Evolutionary conservation across 2,888 invertebrate genomes (phyloP).

Genomic region (Amphipoea oculea): DNA sequence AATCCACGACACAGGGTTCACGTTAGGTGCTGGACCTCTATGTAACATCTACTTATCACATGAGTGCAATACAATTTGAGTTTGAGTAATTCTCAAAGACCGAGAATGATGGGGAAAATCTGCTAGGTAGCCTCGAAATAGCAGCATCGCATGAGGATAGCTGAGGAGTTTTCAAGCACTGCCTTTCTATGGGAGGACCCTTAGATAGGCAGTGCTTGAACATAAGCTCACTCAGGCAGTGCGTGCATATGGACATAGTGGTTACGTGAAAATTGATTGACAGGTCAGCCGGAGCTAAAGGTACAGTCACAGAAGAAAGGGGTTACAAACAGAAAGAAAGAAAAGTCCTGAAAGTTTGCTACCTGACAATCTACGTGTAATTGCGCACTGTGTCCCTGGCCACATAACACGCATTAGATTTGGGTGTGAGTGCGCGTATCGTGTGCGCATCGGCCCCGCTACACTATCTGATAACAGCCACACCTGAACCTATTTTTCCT

Average conservation of each 20-base stretch:
- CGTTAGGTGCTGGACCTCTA: neutral
- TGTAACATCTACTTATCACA: neutral
- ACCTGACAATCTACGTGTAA: neutral
- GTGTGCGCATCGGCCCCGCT: constrained; percentile 45
- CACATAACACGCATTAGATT: constrained; percentile 22
- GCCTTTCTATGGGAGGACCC: neutral
- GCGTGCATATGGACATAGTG: neutral
- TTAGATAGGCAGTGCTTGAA: neutral
- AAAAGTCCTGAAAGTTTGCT: neutral
- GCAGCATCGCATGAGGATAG: neutral
- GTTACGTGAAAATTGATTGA: neutral
- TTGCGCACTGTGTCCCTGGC: constrained; percentile 14
- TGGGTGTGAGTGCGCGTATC: constrained; percentile 12
- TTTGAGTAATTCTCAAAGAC: neutral
- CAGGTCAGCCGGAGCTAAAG: neutral
- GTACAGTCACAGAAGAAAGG: neutral
- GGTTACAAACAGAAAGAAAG: neutral
- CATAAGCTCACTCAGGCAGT: neutral
- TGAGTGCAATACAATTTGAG: neutral
- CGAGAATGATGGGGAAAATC: neutral
- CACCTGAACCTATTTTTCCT: constrained; percentile 87
- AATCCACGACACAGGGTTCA: neutral
- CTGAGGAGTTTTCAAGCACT: neutral
- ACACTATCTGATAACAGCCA: constrained; percentile 77
- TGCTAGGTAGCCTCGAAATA: neutral